Evolutionary conservation across 2,113 vertebrate genomes (phyloP), one percentile per base, ranked within the genome.

Genomic region (human): DNA sequence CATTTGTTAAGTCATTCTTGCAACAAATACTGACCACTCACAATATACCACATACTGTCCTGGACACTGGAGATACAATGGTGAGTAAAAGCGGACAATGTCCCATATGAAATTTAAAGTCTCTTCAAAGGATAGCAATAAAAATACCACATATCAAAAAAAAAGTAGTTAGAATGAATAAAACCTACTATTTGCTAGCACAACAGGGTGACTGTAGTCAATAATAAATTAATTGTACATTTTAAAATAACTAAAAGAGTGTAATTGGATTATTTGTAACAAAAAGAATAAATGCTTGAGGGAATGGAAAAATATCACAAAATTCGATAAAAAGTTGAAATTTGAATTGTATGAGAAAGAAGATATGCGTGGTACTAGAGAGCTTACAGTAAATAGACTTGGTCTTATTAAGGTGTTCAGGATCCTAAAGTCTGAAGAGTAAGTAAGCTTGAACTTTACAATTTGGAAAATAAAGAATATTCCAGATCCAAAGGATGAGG

Each of bases 391-490:
- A 80, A 9, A 50, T 57, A 85, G 27, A 64, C 4, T 82, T 76
- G 18, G 80, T 68, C 59, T 80, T 68, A 20, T 75, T 38, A 66
- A 1, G 8, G 14, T 79, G 35, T 48, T 86, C 32, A 70, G 27
- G n/a, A 80, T 80, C n/a, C 45, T 48, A 64, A 85, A 89, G 84
- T 45, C 27, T 80, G 40, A 93, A 82, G 48, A 6, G 8, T 57
- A n/a, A 87, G 11, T 80, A 52, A 50, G 11, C 50, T 87, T 55
- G 30, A 55, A 85, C 48, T 81, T 66, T 23, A 1, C 4, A 57
- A 61, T 90, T 59, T 95, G n/a, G n/a, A 90, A 96, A 83, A 40
- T 59, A 75, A 92, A 79, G 23, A 68, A 45, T 35, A 94, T 84
- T 81, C 12, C 64, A 70, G 55, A 38, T 43, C 40, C 6, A 75